These are phyloP conservation scores for Nesometra sesokonis DNA, from an alignment of 35 echinoderm and acorn worm species.

Conservation along the genomic window DNA sequence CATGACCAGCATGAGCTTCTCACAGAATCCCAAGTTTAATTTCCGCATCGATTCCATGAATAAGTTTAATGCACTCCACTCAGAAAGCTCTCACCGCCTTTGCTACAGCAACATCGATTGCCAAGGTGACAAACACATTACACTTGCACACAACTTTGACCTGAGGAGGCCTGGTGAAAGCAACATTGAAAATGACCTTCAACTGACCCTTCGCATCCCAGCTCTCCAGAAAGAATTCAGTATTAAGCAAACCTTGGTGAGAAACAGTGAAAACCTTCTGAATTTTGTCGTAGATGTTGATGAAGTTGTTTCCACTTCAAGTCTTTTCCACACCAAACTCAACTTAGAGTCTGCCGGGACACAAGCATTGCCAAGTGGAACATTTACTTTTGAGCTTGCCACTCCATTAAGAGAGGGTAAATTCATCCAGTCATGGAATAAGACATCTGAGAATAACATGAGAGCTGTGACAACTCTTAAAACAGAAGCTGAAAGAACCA, in stretches of 20 bases:
- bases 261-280: not conserved
- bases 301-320: not conserved
- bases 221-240: not conserved
- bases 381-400: not conserved
- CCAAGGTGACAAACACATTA: not conserved
- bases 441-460: not conserved
- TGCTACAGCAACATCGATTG: not conserved
- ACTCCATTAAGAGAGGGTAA: not conserved
- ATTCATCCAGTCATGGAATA: not conserved
- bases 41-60: not conserved
- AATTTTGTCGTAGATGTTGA: not conserved
- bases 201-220: not conserved
- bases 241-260: not conserved
- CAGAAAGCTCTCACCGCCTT: not conserved
- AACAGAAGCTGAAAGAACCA: not conserved
- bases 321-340: not conserved
- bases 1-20: not conserved
- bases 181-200: not conserved
- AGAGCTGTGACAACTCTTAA: not conserved
- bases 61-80: not conserved
- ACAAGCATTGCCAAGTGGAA: not conserved
- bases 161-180: not conserved
- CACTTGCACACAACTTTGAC: not conserved
- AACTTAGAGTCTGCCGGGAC: not conserved
- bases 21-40: not conserved